These are phyloP conservation scores for Idaea straminata DNA, from an alignment of 2,888 invertebrate species.

Conservation along the genomic window DNA sequence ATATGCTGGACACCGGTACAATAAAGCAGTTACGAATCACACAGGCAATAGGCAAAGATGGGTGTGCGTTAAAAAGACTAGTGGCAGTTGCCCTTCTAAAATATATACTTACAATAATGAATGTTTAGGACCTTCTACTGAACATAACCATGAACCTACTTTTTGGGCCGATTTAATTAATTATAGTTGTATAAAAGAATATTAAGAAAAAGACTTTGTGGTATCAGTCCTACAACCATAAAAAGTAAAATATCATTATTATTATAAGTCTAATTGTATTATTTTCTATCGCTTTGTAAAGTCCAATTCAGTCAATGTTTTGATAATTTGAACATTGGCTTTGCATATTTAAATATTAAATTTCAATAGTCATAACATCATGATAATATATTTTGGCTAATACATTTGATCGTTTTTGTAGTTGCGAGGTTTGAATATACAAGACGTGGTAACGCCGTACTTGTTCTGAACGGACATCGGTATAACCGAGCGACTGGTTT, in stretches of 20 bases:
- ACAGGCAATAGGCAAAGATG: neutral
- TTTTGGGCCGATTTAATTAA: neutral
- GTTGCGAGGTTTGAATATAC: slow-evolving; percentile 21
- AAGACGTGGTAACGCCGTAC: slow-evolving; percentile 45
- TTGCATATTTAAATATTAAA: too few species aligned
- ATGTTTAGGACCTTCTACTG: neutral
- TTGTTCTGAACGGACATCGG: slow-evolving; percentile 38
- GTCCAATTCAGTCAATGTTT: too few species aligned
- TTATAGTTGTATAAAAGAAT: neutral
- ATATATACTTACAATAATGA: neutral
- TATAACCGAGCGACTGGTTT: slow-evolving; percentile 36
- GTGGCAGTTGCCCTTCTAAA: neutral
- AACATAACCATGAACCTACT: neutral
- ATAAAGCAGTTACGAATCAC: neutral
- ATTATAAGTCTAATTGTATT: too few species aligned
- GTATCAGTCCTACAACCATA: neutral
- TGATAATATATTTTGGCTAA: neutral
- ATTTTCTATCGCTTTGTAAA: too few species aligned
- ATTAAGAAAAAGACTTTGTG: neutral
- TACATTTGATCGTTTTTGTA: neutral
- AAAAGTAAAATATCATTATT: too few species aligned
- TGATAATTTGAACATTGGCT: too few species aligned
- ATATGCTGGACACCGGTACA: neutral
- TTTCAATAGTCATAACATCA: too few species aligned
- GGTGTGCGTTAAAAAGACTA: neutral